Base-by-base conservation (phyloP, 2,888 invertebrate genomes). In the Mylabris sibirica region DNA sequence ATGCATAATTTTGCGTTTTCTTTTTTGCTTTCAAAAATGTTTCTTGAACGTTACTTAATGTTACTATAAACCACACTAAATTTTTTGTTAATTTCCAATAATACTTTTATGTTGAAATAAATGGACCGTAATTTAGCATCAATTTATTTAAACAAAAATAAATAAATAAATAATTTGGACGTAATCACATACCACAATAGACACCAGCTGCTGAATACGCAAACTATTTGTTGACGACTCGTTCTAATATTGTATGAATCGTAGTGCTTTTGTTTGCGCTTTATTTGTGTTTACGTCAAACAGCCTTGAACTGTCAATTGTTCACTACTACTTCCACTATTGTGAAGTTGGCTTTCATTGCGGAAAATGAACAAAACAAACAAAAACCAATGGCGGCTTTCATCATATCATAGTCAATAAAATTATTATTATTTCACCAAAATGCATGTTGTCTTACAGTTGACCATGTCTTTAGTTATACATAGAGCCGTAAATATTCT, bases 301-400 rank as follows among this genome's bases (percentile, higher is more conserved):
- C 20, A 5, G 49, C 49, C 49, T 49, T 49, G 49, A 49, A 49
- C 49, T 49, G 49, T 20, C 49, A 49, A 38, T 4, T 41, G 41
- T 41, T 41, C 14, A 41, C 41, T 12, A 38, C 38, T 8, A 12
- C 14, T 14, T n/a, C 4, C 30, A 30, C 4, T 30, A 30, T 30
- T 30, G 30, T 38, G 38, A 38, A 38, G 38, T 38, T 38, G 3
- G 38, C 38, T 6, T n/a, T 3, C 38, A 38, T 38, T 38, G 12
- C 9, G 12, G 38, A 38, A 14, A 38, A 38, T 1, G 12, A 38
- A 30, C 30, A 38, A 38, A 38, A 38, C 12, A 14, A 38, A 38
- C 12, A 38, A 38, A 12, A 38, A 12, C 14, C 38, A 38, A 8
- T 38, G 8, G 38, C 38, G 38, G 12, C 38, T n/a, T n/a, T n/a